Conservation (phyloP, 2,113 vertebrate species). For the Glareola pratincola region DNA sequence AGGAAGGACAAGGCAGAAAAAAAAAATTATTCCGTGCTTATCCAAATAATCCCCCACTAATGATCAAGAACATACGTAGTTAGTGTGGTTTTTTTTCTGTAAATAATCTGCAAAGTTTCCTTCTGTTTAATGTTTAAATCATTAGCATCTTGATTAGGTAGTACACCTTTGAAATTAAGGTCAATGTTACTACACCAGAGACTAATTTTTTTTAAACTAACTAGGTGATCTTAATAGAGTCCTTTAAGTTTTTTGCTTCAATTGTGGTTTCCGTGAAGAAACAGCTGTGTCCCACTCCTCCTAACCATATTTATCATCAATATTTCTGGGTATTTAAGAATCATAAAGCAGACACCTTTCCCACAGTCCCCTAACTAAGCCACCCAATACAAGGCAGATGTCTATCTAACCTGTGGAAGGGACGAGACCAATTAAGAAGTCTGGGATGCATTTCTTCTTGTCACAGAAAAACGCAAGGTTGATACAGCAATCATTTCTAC, state of each 20-base stretch:
- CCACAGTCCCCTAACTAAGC: background rate
- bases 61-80: background rate
- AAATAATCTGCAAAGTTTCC: background rate
- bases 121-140: background rate
- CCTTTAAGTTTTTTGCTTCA: background rate
- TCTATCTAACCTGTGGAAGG: background rate
- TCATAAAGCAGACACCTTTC: background rate
- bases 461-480: background rate
- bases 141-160: background rate
- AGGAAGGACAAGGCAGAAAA: background rate
- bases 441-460: background rate
- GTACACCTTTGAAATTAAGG: background rate
- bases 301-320: background rate
- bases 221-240: background rate
- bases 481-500: background rate
- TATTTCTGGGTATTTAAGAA: background rate
- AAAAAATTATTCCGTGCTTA: background rate
- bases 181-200: background rate
- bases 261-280: background rate
- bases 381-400: background rate
- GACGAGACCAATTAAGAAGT: background rate
- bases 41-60: background rate
- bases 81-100: background rate
- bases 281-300: background rate
- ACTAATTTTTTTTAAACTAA: background rate